Evolutionary conservation across 2,888 invertebrate species (phyloP), one percentile per base, ranked within the genome.

Genomic region (Aleiodes testaceus): DNA sequence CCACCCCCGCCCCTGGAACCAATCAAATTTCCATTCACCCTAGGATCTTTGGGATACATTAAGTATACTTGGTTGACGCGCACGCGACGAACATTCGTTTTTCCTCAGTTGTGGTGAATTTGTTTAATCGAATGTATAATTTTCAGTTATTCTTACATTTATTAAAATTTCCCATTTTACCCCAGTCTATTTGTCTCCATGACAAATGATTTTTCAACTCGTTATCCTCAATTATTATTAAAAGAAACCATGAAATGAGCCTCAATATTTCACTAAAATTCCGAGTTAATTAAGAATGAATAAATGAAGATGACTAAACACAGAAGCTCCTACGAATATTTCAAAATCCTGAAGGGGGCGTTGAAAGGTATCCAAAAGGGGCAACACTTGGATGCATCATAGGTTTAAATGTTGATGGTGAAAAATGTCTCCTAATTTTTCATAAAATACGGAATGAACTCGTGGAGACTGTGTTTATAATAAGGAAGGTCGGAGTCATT

Each of bases 1-100:
- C 72, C 72, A 72, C 72, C 72, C 75, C 79, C 72, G 75, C 75
- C 70, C 79, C 79, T 78, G 77, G 79, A 81, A 84, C 84, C 85
- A 86, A 87, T 87, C 84, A 82, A 84, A 85, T 85, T 85, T 82
- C 77, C 79, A 84, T 82, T 80, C 79, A 77, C 75, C 66, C 64
- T 64, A 22, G 50, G 22, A 61, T 45, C 45, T 16, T 44, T 42
- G 44, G 61, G 78, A 74, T 66, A 73, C 74, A 65, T 72, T 70
- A 26, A 66, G 52, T 36, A 45, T 65, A 66, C 53, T 69, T 59
- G 47, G 50, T 63, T 64, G 66, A 44, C 63, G 68, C 45, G 65
- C 72, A 65, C 52, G 70, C 67, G 70, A 70, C 67, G 5, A 45
- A 44, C 53, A 72, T 59, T 66, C 44, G 42, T 69, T 47, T 64